phyloP scores from a whole-genome alignment of 1,140 invertebrate species.

The Drosophila setifemur region DNA sequence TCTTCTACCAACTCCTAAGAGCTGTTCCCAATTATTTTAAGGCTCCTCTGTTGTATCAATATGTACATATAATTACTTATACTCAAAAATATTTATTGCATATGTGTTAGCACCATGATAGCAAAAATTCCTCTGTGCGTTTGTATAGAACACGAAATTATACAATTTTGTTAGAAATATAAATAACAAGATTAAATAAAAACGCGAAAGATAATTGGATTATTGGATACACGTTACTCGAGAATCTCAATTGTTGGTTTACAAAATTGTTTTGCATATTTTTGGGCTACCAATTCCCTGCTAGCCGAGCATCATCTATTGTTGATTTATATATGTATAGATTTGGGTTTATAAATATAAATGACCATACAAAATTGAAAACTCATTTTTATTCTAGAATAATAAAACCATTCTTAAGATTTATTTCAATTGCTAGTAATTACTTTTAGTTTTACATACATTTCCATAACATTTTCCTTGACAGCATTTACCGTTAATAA shows the following conservation, averaged over 20 bases:
- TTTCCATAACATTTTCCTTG: too few species aligned
- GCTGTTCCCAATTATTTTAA: constrained; percentile 60
- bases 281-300: too few species aligned
- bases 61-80: constrained; percentile 59
- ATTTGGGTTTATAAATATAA: neutral
- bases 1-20: constrained; percentile 55
- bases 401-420: too few species aligned
- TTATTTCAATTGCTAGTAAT: too few species aligned
- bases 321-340: neutral
- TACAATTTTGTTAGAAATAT: constrained; percentile 67
- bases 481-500: too few species aligned
- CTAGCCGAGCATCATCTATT: too few species aligned
- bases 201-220: neutral
- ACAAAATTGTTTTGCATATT: too few species aligned
- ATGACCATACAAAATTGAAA: too few species aligned
- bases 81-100: constrained; percentile 74
- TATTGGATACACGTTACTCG: too few species aligned
- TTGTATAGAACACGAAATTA: constrained; percentile 62
- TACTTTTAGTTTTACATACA: too few species aligned
- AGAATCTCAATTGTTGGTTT: too few species aligned
- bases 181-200: constrained; percentile 35
- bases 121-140: constrained; percentile 40
- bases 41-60: constrained; percentile 53
- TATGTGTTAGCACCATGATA: constrained; percentile 65
- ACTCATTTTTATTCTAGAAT: too few species aligned